These are phyloP conservation scores for Octodon degus DNA, from an alignment of 2,113 vertebrate species.

Conservation along the genomic window DNA sequence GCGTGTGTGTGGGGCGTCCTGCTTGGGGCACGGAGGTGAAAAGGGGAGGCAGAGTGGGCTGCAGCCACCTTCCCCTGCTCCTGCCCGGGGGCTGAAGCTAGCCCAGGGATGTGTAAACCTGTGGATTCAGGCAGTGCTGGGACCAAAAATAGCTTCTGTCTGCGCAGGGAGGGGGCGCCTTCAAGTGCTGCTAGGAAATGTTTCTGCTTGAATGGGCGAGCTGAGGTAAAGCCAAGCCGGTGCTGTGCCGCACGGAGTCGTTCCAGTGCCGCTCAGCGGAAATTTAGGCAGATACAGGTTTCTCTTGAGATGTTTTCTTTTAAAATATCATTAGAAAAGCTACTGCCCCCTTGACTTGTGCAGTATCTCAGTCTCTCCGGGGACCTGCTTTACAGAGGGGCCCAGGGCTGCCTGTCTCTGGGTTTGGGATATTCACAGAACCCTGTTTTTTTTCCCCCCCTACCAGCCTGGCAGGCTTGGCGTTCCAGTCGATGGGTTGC, in stretches of 20 bases:
- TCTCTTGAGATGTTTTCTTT: conserved; percentile 53
- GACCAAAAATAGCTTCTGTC: conserved; percentile 61
- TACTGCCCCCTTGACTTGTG: neutral
- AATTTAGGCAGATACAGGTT: conserved; percentile 32
- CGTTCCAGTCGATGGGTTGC: conserved; percentile 72
- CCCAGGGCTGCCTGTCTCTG: neutral
- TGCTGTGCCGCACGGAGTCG: conserved; percentile 16
- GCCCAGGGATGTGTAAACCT: conserved; percentile 54
- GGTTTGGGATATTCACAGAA: conserved; percentile 53
- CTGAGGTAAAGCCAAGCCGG: conserved; percentile 54
- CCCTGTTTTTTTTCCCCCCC: neutral
- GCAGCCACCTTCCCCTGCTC: neutral
- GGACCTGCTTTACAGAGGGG: conserved; percentile 38
- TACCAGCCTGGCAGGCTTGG: conserved; percentile 43
- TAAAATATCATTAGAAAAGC: neutral
- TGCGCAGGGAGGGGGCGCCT: conserved; percentile 53
- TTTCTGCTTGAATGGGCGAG: conserved; percentile 70
- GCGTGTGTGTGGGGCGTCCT: neutral
- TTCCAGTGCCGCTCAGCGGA: neutral
- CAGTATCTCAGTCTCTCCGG: neutral
- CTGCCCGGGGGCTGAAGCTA: neutral
- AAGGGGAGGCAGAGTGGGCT: neutral
- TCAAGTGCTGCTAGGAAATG: conserved; percentile 4
- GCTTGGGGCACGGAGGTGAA: neutral
- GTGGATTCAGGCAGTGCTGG: conserved; percentile 7